These are phyloP conservation scores for Patella caerulea DNA, from an alignment of 2,888 invertebrate genomes.

Conservation along the genomic window DNA sequence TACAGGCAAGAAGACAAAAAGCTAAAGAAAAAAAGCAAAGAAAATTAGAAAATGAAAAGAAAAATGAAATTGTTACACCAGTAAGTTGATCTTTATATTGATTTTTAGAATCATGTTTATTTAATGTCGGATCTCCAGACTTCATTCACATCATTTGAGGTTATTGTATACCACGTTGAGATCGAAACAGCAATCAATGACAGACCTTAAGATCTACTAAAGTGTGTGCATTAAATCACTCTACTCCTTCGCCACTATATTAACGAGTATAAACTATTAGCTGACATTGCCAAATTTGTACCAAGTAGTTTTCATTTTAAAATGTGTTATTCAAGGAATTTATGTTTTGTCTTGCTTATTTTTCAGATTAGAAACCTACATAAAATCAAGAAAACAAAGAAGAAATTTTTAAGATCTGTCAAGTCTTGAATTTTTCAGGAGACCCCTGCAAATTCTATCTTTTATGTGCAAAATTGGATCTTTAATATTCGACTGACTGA, in stretches of 20 bases:
- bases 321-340: constrained; percentile 7
- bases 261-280: no score
- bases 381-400: constrained; percentile 70
- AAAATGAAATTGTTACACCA: constrained; percentile 66
- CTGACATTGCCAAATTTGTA: neutral
- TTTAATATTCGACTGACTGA: no score
- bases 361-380: constrained; percentile 67
- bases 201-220: no score
- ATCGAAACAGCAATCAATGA: no score
- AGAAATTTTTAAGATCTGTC: constrained; percentile 65
- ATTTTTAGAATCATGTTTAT: no score
- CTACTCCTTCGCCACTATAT: no score
- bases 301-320: neutral
- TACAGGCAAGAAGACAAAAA: constrained; percentile 51
- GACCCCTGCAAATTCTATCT: no score
- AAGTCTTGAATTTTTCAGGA: constrained; percentile 8
- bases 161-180: no score
- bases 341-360: constrained; percentile 1
- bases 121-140: no score
- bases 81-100: constrained; percentile 48
- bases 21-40: constrained; percentile 62
- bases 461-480: no score
- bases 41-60: constrained; percentile 63
- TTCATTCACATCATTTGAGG: no score
- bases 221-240: no score